Conservation (phyloP, 2,113 vertebrate genomes). For the Pitta sordida region DNA sequence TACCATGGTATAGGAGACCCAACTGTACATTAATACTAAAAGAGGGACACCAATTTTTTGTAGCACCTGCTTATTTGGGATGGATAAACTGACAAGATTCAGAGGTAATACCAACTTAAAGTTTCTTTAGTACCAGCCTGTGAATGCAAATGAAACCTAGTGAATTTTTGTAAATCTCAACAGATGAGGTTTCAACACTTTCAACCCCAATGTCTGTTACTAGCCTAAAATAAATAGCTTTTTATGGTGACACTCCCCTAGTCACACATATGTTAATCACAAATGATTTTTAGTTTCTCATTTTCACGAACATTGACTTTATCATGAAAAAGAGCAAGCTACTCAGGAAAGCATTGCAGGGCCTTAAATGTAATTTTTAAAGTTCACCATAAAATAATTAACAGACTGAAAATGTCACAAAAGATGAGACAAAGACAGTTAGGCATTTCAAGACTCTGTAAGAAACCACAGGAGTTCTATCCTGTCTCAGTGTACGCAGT, state of each 20-base stretch:
- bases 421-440: not conserved
- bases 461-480: not conserved
- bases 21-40: not conserved
- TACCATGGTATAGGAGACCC: too few relatives aligned
- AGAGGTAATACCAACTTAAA: not conserved
- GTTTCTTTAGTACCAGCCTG: not conserved
- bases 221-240: not conserved
- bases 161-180: not conserved
- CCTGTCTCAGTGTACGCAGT: not conserved
- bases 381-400: slow-evolving; percentile 35
- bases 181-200: not conserved
- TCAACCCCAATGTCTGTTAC: not conserved
- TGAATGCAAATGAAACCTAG: not conserved
- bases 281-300: not conserved
- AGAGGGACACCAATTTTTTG: not conserved
- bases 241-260: not conserved
- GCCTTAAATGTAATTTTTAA: not conserved
- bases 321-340: not conserved
- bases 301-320: slow-evolving; percentile 9
- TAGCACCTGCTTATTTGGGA: not conserved
- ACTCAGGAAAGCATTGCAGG: not conserved
- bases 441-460: not conserved
- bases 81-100: not conserved
- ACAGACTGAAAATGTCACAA: slow-evolving; percentile 29
- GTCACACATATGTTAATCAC: not conserved